Conservation (phyloP, 2,113 vertebrate genomes). For the Amazona guildingii region DNA sequence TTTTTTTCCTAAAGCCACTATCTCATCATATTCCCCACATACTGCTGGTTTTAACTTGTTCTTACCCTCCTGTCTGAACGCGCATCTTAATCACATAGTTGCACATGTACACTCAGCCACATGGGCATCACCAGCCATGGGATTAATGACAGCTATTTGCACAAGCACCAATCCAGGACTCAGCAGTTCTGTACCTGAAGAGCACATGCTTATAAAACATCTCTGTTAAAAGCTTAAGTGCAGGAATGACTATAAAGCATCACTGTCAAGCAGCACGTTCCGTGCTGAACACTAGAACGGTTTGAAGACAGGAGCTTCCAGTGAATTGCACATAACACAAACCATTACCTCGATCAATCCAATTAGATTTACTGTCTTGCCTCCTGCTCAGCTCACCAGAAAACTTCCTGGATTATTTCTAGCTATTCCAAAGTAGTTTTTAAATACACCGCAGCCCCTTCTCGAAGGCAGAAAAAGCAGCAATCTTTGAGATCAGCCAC, state of each 20-base stretch:
- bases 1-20: neutral
- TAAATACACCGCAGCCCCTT: neutral
- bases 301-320: neutral
- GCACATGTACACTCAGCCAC: neutral
- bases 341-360: neutral
- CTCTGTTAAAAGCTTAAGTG: neutral
- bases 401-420: neutral
- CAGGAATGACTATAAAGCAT: neutral
- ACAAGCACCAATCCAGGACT: neutral
- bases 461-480: neutral
- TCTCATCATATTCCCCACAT: neutral
- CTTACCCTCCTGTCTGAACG: neutral
- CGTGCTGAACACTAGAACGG: neutral
- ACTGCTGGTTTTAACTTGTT: neutral
- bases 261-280: accelerated
- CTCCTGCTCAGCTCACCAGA: neutral
- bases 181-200: neutral
- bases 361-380: neutral
- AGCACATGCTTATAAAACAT: accelerated
- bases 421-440: neutral
- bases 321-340: neutral
- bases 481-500: neutral
- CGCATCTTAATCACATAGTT: accelerated
- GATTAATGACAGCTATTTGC: neutral
- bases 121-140: neutral